These are phyloP conservation scores for Epinephelus lanceolatus DNA, from an alignment of 2,113 vertebrate species.

Conservation along the genomic window DNA sequence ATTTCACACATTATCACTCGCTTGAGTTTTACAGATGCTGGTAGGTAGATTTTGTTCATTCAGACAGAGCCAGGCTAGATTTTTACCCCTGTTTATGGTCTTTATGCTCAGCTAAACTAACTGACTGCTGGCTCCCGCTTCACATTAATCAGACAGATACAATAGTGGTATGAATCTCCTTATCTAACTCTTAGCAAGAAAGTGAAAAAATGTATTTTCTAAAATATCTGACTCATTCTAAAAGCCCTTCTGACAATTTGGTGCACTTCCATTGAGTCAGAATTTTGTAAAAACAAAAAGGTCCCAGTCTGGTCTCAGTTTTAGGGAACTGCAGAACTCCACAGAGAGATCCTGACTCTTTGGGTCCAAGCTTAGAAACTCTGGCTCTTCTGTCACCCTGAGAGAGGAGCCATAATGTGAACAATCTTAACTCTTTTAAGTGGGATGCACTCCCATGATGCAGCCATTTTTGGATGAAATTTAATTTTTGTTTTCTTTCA, in stretches of 20 bases:
- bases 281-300: too few relatives aligned
- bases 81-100: background rate
- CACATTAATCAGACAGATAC: background rate
- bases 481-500: too few relatives aligned
- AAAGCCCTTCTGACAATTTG: too few relatives aligned
- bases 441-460: background rate
- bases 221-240: too few relatives aligned
- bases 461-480: too few relatives aligned
- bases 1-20: background rate
- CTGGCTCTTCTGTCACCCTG: background rate
- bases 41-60: background rate
- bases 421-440: too few relatives aligned
- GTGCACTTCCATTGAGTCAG: too few relatives aligned
- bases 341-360: background rate
- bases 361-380: background rate
- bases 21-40: background rate
- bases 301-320: too few relatives aligned
- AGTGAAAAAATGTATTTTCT: too few relatives aligned
- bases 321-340: too few relatives aligned
- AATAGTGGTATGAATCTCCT: too few relatives aligned
- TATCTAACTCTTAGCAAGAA: too few relatives aligned
- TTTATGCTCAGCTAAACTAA: background rate
- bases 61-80: background rate
- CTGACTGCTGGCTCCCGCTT: background rate
- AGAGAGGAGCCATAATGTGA: background rate